Evolutionary conservation across 92 coral and sea anemone species (phyloP).

Genomic region (Zoanthus sociatus): DNA sequence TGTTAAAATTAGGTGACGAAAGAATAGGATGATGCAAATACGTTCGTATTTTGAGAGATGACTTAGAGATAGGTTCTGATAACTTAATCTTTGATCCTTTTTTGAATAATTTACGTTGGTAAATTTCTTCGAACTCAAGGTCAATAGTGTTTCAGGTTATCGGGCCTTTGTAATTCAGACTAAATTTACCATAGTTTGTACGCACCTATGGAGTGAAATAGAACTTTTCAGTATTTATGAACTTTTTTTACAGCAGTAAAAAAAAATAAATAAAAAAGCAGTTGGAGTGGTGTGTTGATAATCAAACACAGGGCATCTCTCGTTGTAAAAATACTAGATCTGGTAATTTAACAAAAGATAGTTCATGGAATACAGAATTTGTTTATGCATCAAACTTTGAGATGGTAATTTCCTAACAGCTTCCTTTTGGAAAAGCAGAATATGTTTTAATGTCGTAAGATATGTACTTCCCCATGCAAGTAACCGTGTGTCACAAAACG

Average conservation of each 20-base stretch:
- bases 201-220: too few species aligned
- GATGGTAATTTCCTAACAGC: background rate
- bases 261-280: background rate
- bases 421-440: background rate
- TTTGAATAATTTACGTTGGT: too few species aligned
- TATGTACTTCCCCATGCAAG: conserved; percentile 3
- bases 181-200: conserved; percentile 2
- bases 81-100: too few species aligned
- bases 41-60: too few species aligned
- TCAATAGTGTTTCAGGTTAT: conserved; percentile 12
- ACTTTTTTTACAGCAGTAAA: background rate
- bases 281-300: conserved; percentile 16
- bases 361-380: background rate
- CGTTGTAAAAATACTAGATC: conserved; percentile 3
- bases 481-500: background rate
- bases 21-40: too few species aligned
- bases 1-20: too few species aligned
- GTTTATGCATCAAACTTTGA: background rate
- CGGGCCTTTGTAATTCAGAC: conserved; percentile 27
- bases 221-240: background rate
- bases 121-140: background rate
- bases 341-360: conserved; percentile 13
- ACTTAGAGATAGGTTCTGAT: too few species aligned
- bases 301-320: conserved; percentile 22
- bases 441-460: background rate